phyloP scores from a whole-genome alignment of 2,797 vertebrate species.

The Nannoperca australis region DNA sequence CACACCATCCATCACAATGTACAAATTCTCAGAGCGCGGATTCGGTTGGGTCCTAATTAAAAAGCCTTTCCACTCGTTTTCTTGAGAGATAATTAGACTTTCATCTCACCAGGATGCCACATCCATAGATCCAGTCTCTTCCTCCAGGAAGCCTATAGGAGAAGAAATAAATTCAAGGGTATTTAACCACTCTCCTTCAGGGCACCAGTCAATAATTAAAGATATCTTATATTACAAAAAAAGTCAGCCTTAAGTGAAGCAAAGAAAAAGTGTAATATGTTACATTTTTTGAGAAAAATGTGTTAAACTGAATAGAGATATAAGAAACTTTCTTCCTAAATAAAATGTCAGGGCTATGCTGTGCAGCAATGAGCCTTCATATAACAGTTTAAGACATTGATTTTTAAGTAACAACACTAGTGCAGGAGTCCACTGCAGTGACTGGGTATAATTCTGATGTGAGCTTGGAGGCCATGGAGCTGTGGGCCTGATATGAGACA shows the following conservation, averaged over 20 bases:
- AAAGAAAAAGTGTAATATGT: conserved; percentile 52
- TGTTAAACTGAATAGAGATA: conserved; percentile 34
- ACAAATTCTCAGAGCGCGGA: conserved; percentile 93
- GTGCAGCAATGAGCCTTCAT: conserved; percentile 2
- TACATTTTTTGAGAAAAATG: conserved; percentile 51
- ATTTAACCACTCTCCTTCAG: conserved; percentile 94
- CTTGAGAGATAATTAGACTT: conserved; percentile 98
- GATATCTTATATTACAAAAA: conserved; percentile 89
- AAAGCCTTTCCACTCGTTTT: conserved; percentile 95
- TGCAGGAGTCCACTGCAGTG: conserved; percentile 36
- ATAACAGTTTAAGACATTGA: conserved; percentile 19
- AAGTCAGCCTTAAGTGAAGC: conserved; percentile 67
- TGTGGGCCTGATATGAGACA: conserved; percentile 79
- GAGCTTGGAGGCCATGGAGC: conserved; percentile 65
- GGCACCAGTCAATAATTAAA: conserved; percentile 97
- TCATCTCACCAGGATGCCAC: conserved; percentile 98
- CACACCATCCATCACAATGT: conserved; percentile 96
- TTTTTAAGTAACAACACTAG: conserved; percentile 52
- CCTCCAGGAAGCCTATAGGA: conserved; percentile 93
- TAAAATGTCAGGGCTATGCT: conserved; percentile 39
- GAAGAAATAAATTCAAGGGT: conserved; percentile 84
- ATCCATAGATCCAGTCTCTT: conserved; percentile 95
- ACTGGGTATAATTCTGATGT: conserved; percentile 52
- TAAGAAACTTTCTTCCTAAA: conserved; percentile 43
- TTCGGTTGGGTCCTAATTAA: conserved; percentile 97